These are phyloP conservation scores for Aspidoscelis tigris DNA, from an alignment of 2,113 vertebrate species.

Conservation along the genomic window DNA sequence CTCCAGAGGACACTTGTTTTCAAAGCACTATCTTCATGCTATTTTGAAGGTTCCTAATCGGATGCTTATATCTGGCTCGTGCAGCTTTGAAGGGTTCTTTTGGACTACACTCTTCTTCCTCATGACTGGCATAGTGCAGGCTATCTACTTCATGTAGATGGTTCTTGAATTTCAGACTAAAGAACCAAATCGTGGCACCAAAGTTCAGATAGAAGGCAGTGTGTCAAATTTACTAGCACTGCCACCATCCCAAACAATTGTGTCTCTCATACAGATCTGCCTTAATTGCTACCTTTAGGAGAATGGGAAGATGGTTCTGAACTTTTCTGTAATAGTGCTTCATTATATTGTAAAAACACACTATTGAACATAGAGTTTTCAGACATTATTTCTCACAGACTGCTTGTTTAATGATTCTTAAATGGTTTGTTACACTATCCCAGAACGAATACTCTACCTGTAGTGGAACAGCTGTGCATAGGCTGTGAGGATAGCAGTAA, in stretches of 20 bases:
- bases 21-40: no score
- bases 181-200: neutral
- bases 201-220: neutral
- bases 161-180: neutral
- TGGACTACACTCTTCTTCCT: no score
- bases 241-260: no score
- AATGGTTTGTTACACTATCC: neutral
- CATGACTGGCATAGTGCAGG: no score
- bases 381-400: conserved; percentile 53
- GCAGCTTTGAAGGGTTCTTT: no score
- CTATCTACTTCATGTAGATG: no score
- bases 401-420: conserved; percentile 40
- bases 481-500: conserved; percentile 37
- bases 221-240: no score
- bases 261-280: no score
- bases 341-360: conserved; percentile 13
- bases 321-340: neutral
- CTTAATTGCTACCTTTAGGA: neutral
- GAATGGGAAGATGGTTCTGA: conserved; percentile 13
- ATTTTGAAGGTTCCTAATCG: no score
- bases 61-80: no score
- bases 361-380: conserved; percentile 8
- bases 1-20: no score
- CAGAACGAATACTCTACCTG: conserved; percentile 43
- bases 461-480: conserved; percentile 30